Evolutionary conservation across 2,797 vertebrate species (phyloP), one percentile per base, ranked within the genome.

Genomic region (Sciurus vulgaris): DNA sequence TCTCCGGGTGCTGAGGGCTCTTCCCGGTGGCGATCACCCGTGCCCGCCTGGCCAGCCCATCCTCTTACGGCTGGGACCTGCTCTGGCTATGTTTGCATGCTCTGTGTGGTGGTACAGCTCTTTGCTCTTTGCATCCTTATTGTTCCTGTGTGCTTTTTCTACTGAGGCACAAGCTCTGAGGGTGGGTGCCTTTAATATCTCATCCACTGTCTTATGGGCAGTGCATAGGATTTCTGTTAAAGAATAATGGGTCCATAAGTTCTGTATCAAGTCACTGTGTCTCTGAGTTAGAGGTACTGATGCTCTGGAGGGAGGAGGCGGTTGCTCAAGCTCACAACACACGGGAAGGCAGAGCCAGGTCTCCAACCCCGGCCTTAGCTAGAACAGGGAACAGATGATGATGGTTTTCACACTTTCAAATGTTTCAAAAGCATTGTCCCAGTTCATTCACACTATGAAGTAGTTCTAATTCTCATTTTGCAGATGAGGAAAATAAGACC

Each of bases 21-120:
- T 20, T 51, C 4, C 2, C 7, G 26, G 4, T 65, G 18, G 33
- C 49, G 63, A 44, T 6, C 20, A 3, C 1, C n/a, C 14, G 4
- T 4, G 59, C 10, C 30, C 54, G 9, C 18, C n/a, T 22, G 2
- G 17, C 24, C 6, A 1, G 24, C 0, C 3, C 0, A 6, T 33
- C 44, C 17, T 76, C 0, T 24, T 24, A 4, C 10, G 0, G 26
- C 33, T 54, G 86, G 41, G 7, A 18, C 7, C 38, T 28, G 1
- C 47, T 76, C 41, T 15, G 26, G 8, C 35, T 51, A 18, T 24
- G 9, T 28, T 30, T 76, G 10, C 28, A 28, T 17, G 13, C 24
- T 2, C n/a, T 33, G 35, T 3, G 10, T 17, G 30, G 7, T 20
- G 35, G 81, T 26, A 49, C 35, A 54, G 17, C 1, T 7, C 38